Evolutionary conservation across 2,113 vertebrate genomes (phyloP).

Genomic region (Isurus oxyrinchus): DNA sequence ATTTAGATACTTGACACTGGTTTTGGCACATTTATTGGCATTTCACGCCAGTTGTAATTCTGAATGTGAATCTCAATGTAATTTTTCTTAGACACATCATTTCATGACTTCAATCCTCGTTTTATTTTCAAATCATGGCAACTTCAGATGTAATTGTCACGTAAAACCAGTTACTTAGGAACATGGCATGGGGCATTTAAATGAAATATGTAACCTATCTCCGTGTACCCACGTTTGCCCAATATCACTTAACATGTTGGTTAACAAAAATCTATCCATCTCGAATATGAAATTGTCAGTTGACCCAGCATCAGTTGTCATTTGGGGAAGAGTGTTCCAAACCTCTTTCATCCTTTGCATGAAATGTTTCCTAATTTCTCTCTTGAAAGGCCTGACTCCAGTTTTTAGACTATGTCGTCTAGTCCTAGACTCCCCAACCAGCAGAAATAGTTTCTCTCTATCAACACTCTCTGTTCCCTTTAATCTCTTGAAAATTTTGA

Average conservation of each 20-base stretch:
- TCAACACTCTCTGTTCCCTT: not conserved
- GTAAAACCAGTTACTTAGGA: not conserved
- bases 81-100: not conserved
- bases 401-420: not conserved
- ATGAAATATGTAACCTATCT: not conserved
- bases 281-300: not conserved
- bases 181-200: not conserved
- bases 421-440: not conserved
- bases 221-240: no score
- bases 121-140: not conserved
- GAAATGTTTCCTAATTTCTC: not conserved
- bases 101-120: not conserved
- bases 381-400: not conserved
- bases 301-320: not conserved
- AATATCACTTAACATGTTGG: not conserved
- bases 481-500: not conserved
- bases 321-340: not conserved
- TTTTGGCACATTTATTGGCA: not conserved
- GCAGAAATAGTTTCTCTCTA: not conserved
- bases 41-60: not conserved
- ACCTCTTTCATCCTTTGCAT: not conserved
- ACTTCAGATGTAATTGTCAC: not conserved
- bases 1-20: not conserved
- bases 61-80: not conserved
- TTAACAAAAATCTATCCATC: not conserved